These are phyloP conservation scores for Drosophila bunnanda DNA, from an alignment of 2,888 invertebrate species.

Conservation along the genomic window DNA sequence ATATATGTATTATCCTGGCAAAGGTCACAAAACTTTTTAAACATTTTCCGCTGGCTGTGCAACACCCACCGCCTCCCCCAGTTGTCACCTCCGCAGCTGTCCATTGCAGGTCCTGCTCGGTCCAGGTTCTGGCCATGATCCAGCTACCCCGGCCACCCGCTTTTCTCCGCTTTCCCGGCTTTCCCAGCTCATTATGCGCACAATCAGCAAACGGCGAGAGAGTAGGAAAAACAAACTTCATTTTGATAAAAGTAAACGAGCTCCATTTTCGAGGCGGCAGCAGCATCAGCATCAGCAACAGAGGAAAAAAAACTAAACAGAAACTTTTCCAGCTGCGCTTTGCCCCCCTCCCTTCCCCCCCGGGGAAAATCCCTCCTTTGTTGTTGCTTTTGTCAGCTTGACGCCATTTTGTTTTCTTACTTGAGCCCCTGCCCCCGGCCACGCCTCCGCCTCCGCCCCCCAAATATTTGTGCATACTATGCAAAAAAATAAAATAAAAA, in stretches of 20 bases:
- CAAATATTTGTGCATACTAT: slow-evolving; percentile 68
- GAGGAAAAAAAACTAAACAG: slow-evolving; percentile 48
- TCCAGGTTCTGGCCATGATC: slow-evolving; percentile 29
- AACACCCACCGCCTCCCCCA: not conserved
- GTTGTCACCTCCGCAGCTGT: slow-evolving; percentile 10
- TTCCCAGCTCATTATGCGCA: slow-evolving; percentile 31
- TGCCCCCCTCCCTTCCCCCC: not conserved
- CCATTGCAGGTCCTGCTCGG: slow-evolving; percentile 30
- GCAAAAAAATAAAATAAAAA: slow-evolving; percentile 46
- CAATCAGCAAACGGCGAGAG: slow-evolving; percentile 35
- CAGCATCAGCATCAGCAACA: slow-evolving; percentile 3
- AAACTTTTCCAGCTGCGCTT: slow-evolving; percentile 53
- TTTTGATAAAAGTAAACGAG: slow-evolving; percentile 67
- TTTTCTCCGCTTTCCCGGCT: not conserved
- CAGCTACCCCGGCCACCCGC: too few relatives aligned
- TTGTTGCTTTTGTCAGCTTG: slow-evolving; percentile 57
- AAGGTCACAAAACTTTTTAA: slow-evolving; percentile 66
- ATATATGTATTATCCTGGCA: slow-evolving; percentile 26
- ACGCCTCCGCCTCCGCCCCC: slow-evolving; percentile 8
- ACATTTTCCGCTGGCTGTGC: slow-evolving; percentile 26
- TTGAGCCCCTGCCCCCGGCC: slow-evolving; percentile 37
- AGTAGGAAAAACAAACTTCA: slow-evolving; percentile 49
- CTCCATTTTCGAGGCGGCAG: slow-evolving; percentile 48
- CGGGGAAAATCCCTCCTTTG: not conserved
- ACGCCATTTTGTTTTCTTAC: slow-evolving; percentile 68